These are phyloP conservation scores for Vidua chalybeata DNA, from an alignment of 2,113 vertebrate genomes.

Conservation along the genomic window DNA sequence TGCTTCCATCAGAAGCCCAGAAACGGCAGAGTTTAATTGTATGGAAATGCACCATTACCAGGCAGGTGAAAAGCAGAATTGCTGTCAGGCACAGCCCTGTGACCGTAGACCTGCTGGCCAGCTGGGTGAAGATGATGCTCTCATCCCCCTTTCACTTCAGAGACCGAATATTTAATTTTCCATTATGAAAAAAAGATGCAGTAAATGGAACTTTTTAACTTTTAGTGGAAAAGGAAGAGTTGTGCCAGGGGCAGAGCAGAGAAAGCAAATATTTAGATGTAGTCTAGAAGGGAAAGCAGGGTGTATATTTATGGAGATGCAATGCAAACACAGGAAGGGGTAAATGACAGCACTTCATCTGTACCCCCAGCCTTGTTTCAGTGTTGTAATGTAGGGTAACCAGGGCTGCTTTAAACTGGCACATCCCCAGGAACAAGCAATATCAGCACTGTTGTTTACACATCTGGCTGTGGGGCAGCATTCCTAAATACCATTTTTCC, in stretches of 20 bases:
- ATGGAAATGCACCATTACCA: neutral
- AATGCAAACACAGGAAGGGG: neutral
- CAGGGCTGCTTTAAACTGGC: neutral
- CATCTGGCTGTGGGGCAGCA: neutral
- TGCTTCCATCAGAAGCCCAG: neutral
- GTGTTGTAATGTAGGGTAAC: neutral
- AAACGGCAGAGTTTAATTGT: neutral
- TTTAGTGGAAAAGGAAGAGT: neutral
- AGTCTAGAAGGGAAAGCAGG: neutral
- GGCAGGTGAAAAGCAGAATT: neutral
- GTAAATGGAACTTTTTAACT: neutral
- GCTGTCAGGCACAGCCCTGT: neutral
- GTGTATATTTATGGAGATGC: neutral
- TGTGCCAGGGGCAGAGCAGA: neutral
- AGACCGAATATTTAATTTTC: neutral
- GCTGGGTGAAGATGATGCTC: neutral
- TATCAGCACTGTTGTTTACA: neutral
- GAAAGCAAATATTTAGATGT: neutral
- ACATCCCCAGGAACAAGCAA: neutral
- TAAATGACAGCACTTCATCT: neutral
- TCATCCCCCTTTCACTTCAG: neutral
- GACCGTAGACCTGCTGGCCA: accelerated
- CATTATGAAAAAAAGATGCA: neutral
- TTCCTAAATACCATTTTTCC: neutral
- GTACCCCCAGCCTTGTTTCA: neutral